These are phyloP conservation scores for Enhydra lutris DNA, from an alignment of 2,113 vertebrate species.

Conservation along the genomic window DNA sequence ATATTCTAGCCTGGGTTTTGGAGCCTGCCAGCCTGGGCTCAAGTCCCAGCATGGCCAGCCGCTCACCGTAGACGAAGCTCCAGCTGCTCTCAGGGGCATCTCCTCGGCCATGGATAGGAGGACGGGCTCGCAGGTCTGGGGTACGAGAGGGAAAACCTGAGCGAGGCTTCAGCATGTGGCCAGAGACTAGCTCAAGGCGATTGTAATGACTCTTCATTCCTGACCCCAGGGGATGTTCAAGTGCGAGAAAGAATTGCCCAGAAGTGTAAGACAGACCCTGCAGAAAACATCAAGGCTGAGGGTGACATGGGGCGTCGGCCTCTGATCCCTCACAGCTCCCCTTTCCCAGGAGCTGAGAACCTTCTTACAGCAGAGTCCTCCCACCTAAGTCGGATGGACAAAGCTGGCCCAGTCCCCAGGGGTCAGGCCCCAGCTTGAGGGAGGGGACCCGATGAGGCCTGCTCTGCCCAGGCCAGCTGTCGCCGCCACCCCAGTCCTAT, in stretches of 20 bases:
- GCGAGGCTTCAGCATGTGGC: background rate
- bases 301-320: background rate
- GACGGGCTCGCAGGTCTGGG: background rate
- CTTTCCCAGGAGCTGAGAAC: background rate
- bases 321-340: background rate
- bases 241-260: background rate
- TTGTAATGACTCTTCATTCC: background rate
- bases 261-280: background rate
- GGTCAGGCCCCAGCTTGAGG: background rate
- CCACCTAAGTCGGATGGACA: background rate
- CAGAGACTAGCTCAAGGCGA: background rate
- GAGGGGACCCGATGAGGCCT: background rate
- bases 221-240: background rate
- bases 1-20: background rate
- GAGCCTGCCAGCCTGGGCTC: background rate
- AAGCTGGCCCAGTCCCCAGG: background rate
- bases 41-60: background rate
- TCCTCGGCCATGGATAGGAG: background rate
- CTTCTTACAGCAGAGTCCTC: background rate
- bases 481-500: fast-evolving
- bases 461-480: background rate
- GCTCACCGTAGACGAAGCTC: background rate
- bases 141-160: background rate
- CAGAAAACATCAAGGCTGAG: background rate
- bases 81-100: too few species aligned